These are phyloP conservation scores for Heliconius cydno DNA, from an alignment of 2,888 invertebrate species.

Conservation along the genomic window DNA sequence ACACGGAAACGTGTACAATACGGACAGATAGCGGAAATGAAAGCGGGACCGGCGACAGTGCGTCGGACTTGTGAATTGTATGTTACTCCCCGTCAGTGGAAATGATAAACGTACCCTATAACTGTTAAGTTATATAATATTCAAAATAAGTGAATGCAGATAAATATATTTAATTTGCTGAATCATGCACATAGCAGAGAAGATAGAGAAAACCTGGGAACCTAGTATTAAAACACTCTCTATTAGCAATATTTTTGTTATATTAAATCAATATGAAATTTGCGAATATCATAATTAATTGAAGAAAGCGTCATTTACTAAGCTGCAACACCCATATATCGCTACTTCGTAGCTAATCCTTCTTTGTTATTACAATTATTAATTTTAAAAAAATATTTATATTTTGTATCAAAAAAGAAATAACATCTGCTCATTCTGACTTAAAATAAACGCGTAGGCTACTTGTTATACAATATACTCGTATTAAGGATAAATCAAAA, in stretches of 20 bases:
- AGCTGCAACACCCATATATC: too few relatives aligned
- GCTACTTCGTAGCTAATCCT: too few relatives aligned
- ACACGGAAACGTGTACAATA: slow-evolving; percentile 41
- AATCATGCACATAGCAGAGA: too few relatives aligned
- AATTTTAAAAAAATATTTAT: background rate
- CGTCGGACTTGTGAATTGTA: slow-evolving; percentile 49
- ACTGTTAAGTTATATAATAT: background rate
- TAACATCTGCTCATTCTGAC: background rate
- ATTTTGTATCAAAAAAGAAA: background rate
- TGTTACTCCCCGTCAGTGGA: slow-evolving; percentile 29
- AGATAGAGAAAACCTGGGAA: too few relatives aligned
- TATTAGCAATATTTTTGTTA: too few relatives aligned
- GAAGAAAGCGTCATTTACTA: too few relatives aligned
- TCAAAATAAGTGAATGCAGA: background rate
- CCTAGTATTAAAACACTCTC: too few relatives aligned
- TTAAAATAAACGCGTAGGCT: too few relatives aligned
- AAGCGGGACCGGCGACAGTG: slow-evolving; percentile 48
- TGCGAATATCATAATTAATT: background rate
- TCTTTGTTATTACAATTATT: background rate
- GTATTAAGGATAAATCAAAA: background rate
- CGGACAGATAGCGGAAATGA: slow-evolving; percentile 53
- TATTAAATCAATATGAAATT: background rate
- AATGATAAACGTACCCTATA: slow-evolving; percentile 15
- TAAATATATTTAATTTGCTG: too few relatives aligned
- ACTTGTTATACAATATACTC: background rate